phyloP scores from a whole-genome alignment of 2,888 invertebrate species.

The Clanis bilineata region DNA sequence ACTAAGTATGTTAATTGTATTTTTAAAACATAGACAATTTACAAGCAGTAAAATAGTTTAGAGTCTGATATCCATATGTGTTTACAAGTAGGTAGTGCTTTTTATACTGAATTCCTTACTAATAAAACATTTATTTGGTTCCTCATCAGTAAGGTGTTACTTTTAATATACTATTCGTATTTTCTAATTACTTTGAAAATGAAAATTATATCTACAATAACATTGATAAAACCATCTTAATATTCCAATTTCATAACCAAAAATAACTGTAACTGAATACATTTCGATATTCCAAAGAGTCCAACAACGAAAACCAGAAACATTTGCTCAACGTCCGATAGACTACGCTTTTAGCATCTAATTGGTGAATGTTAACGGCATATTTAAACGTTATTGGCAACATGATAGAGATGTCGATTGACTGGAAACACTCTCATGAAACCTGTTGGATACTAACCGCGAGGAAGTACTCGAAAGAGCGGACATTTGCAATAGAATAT shows the following conservation, averaged over 20 bases:
- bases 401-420: slow-evolving; percentile 6
- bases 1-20: background rate
- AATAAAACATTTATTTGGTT: no score
- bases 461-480: background rate
- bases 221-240: background rate
- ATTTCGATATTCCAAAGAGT: no score
- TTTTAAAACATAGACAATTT: background rate
- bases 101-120: no score
- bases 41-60: background rate
- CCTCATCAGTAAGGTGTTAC: background rate
- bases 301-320: background rate
- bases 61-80: background rate
- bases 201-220: no score
- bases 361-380: slow-evolving; percentile 24
- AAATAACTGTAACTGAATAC: no score
- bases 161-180: background rate
- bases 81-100: background rate
- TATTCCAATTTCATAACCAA: no score
- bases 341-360: background rate
- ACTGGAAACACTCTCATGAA: slow-evolving; percentile 1
- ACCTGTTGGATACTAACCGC: slow-evolving; percentile 6
- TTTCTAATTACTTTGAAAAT: no score
- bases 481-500: slow-evolving; percentile 10
- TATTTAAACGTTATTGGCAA: slow-evolving; percentile 23
- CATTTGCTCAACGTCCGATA: background rate